Conservation (phyloP, 2,113 vertebrate genomes). For the Boulengeromyrus knoepffleri region DNA sequence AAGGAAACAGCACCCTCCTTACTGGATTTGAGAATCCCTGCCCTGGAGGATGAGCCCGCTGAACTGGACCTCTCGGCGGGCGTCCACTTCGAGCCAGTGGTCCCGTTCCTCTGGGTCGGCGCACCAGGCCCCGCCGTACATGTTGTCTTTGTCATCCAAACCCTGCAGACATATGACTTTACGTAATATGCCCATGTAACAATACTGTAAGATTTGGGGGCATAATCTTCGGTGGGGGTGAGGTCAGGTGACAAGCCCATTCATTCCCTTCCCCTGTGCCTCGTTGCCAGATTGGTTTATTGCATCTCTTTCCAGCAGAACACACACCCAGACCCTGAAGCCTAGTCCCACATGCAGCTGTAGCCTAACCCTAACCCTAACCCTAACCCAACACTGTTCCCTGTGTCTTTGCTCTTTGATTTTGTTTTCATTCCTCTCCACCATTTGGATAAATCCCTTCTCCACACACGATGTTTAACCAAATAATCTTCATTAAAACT, state of each 20-base stretch:
- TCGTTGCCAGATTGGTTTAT: neutral
- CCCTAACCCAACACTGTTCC: neutral
- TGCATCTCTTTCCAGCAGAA: neutral
- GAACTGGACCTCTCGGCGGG: slow-evolving; percentile 77
- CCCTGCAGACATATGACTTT: slow-evolving; percentile 57
- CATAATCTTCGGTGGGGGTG: neutral
- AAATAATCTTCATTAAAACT: neutral
- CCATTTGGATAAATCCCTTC: neutral
- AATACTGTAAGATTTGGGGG: neutral
- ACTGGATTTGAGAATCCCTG: slow-evolving; percentile 79
- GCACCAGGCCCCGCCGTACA: slow-evolving; percentile 87
- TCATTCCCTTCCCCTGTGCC: neutral
- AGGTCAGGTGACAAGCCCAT: neutral
- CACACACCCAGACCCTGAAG: neutral
- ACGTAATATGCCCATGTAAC: neutral
- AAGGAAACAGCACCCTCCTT: slow-evolving; percentile 30
- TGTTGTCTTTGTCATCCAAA: slow-evolving; percentile 71
- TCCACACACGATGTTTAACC: neutral
- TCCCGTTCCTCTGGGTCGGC: slow-evolving; percentile 72
- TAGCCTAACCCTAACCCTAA: neutral
- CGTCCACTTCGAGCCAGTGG: slow-evolving; percentile 89
- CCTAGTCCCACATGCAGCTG: neutral
- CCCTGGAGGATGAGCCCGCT: slow-evolving; percentile 88
- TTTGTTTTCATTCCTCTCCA: neutral
- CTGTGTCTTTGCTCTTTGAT: neutral